phyloP scores from a whole-genome alignment of 1,140 invertebrate genomes.

The Procambarus virginalis region DNA sequence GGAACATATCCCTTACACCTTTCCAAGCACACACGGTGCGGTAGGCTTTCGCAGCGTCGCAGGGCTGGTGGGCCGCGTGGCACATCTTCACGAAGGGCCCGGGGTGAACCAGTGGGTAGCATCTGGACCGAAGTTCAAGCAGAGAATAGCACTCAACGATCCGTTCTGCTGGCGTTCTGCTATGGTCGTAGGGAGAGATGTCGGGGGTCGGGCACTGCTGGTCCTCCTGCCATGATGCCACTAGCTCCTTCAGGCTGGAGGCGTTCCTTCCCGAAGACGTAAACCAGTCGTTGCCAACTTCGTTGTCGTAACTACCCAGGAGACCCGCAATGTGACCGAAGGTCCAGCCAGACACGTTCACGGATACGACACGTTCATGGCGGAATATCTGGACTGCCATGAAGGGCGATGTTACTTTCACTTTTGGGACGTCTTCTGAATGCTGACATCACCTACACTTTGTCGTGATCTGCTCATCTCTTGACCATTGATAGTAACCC shows the following conservation, averaged over 20 bases:
- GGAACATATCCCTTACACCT: slow-evolving; percentile 2
- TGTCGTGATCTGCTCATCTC: neutral
- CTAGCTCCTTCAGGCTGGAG: slow-evolving; percentile 6
- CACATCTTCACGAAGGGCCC: slow-evolving; percentile 42
- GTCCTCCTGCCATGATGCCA: slow-evolving; percentile 49
- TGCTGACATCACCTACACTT: neutral
- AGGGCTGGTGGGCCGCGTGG: neutral
- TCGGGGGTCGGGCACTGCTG: slow-evolving; percentile 18
- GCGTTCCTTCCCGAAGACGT: slow-evolving; percentile 23
- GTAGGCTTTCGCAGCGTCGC: slow-evolving; percentile 28
- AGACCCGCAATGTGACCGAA: slow-evolving; percentile 35
- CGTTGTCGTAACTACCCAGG: slow-evolving; percentile 26
- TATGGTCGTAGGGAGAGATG: neutral
- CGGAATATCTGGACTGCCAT: slow-evolving; percentile 5
- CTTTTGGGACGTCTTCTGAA: neutral
- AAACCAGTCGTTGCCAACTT: slow-evolving; percentile 36
- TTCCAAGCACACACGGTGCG: slow-evolving; percentile 6
- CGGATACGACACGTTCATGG: slow-evolving; percentile 10
- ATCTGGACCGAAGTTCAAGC: slow-evolving; percentile 1
- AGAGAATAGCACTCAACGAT: slow-evolving; percentile 1
- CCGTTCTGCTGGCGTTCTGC: neutral
- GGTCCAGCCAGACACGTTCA: slow-evolving; percentile 46
- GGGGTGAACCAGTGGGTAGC: slow-evolving; percentile 13
- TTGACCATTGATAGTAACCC: neutral
- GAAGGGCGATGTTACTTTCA: slow-evolving; percentile 11